Base-by-base conservation (phyloP, 2,888 invertebrate genomes). In the Abrostola triplasia region DNA sequence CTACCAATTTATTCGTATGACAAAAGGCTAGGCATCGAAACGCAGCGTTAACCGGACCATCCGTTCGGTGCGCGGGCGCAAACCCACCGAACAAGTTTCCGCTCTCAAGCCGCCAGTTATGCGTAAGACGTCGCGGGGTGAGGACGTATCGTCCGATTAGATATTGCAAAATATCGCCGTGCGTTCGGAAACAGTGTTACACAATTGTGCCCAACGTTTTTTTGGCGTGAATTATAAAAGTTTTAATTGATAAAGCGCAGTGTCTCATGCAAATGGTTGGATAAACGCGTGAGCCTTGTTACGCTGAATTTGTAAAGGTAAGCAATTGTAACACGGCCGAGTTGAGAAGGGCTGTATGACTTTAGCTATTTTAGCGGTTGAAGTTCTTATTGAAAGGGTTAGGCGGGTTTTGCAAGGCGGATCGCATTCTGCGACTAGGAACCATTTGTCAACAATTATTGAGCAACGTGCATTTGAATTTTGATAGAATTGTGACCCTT, bases 361-460 rank as follows among this genome's bases (percentile, higher is more conserved):
- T 84, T 80, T 76, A 79, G 79, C 80, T 79, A 79, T 82, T 84
- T 84, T 82, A 80, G 80, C 65, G 77, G 75, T 82, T 73, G 76
- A 79, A 81, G 81, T 81, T 88, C 85, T 84, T 85, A 86, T 83
- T 51, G 70, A 87, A 87, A 86, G 88, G 90, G 89, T 88, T 86
- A 82, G 83, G 79, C 79, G 77, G 80, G 84, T 88, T 90, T 90
- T 88, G 91, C 90, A 88, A 92, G 89, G 87, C 86, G 84, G 82
- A 84, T 89, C 85, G 88, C 91, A 90, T 92, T 92, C 91, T 90
- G 79, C 70, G 75, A 67, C 74, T 79, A 75, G 61, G 73, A 77
- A 77, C 77, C 84, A 86, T 92, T 92, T 92, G 91, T 89, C 90
- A 91, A 90, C 89, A 90, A 90, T 88, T 85, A 86, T 87, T 89